Base-by-base conservation (phyloP, 2,888 invertebrate species). In the Tinea semifulvella region DNA sequence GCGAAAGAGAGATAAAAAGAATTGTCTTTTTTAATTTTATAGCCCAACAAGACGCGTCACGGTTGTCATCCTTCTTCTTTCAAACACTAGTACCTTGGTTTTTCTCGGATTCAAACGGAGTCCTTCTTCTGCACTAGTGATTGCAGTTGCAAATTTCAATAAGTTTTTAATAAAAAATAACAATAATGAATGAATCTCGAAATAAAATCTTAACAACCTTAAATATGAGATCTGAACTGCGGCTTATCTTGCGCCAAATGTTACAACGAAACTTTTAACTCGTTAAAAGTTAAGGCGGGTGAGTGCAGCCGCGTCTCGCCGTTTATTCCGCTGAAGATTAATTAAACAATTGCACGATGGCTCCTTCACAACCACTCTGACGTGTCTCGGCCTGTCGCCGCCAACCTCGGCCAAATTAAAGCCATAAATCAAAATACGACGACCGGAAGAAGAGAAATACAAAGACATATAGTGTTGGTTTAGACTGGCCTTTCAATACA, bases 231-330 rank as follows among this genome's bases (percentile, higher is more conserved):
- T 69, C 71, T 74, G 67, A 66, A 73, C 69, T 73, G 76, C 62
- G 77, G 77, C 79, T 79, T 79, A 79, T 79, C 79, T 75, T 69
- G 73, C 76, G 76, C 76, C 79, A 77, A 79, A 80, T 80, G 79
- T 79, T 72, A 66, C 68, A 76, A 73, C 75, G 68, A 80, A 43
- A 79, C 76, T 80, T 80, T 77, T 79, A 80, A 80, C 79, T 77
- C 79, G 79, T 80, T 79, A 73, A 77, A 77, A 79, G 76, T 77
- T 75, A 68, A 65, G 61, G 70, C 68, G 61, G 77, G 75, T 75
- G 74, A 77, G 68, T 79, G 76, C 75, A 74, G 69, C 57, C 56
- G 56, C 68, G 54, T 42, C 55, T 46, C 42, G 51, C 52, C 54
- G 59, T 53, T 54, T 53, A 57, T 68, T 68, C 63, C 66, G 61